Conservation (phyloP, 2,797 vertebrate species). For the Sarcophilus harrisii region DNA sequence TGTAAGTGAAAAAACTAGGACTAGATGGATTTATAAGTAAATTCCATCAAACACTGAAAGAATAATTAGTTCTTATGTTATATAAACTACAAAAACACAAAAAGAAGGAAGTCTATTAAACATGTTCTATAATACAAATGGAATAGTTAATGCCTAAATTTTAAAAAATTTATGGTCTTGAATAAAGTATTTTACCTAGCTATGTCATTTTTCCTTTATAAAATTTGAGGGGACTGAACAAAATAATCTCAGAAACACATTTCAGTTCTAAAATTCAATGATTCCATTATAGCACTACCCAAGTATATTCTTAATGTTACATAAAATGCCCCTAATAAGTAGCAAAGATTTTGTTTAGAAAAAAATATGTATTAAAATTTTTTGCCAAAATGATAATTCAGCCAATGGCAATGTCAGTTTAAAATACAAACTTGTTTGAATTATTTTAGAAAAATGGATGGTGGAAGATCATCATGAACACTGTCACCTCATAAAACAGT, state of each 20-base stretch:
- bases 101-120: background rate
- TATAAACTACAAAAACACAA: background rate
- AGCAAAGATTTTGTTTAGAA: background rate
- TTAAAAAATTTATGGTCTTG: background rate
- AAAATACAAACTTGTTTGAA: background rate
- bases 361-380: background rate
- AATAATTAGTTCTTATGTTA: background rate
- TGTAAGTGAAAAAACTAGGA: background rate
- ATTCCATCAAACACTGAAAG: background rate
- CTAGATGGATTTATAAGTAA: background rate
- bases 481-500: slow-evolving; percentile 5
- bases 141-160: background rate
- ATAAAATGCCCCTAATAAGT: background rate
- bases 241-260: background rate
- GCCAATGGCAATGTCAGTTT: background rate
- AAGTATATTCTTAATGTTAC: background rate
- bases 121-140: background rate
- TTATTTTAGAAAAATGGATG: background rate
- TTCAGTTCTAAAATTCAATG: background rate
- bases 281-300: background rate
- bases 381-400: background rate
- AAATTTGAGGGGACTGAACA: background rate
- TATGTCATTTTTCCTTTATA: background rate
- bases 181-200: background rate
- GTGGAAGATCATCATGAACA: background rate